These are phyloP conservation scores for Adelognathus sp. DNA, from an alignment of 2,888 invertebrate species.

Conservation along the genomic window DNA sequence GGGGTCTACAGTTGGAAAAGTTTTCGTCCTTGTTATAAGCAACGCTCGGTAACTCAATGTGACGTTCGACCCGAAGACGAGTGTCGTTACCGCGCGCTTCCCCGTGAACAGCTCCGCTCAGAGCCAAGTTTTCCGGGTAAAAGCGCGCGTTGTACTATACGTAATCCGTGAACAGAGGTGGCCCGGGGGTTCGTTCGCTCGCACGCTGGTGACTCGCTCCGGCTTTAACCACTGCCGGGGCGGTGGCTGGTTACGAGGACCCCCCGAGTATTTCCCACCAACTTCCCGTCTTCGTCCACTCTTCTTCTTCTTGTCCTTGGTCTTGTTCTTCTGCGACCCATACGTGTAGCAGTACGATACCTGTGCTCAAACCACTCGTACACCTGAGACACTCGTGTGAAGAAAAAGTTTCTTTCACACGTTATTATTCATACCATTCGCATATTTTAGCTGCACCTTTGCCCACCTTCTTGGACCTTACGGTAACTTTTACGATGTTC, in stretches of 20 bases:
- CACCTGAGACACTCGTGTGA: slow-evolving; percentile 29
- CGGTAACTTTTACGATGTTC: background rate
- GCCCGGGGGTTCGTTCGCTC: background rate
- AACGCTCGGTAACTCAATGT: slow-evolving; percentile 66
- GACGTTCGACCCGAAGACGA: slow-evolving; percentile 66
- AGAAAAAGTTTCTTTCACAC: background rate
- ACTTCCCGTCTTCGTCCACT: background rate
- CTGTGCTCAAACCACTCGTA: slow-evolving; percentile 12
- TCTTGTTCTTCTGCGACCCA: slow-evolving; percentile 10
- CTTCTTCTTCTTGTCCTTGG: background rate
- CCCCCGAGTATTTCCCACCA: slow-evolving; percentile 16
- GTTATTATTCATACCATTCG: slow-evolving; percentile 28
- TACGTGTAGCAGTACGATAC: background rate
- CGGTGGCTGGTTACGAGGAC: slow-evolving; percentile 32
- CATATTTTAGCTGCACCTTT: background rate
- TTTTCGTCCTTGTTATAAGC: slow-evolving; percentile 64
- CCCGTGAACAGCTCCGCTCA: slow-evolving; percentile 13
- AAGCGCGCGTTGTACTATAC: slow-evolving; percentile 8
- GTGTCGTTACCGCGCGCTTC: slow-evolving; percentile 53
- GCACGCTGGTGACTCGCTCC: slow-evolving; percentile 29
- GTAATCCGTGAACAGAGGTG: background rate
- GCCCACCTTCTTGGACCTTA: background rate
- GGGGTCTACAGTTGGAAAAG: slow-evolving; percentile 53
- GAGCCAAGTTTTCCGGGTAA: slow-evolving; percentile 47
- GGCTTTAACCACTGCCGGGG: slow-evolving; percentile 43